A percentile compares a stretch with the other conserved stretches of the same genome.
Conservation (phyloP, 2,797 vertebrate genomes). For the Pseudochirops cupreus region DNA sequence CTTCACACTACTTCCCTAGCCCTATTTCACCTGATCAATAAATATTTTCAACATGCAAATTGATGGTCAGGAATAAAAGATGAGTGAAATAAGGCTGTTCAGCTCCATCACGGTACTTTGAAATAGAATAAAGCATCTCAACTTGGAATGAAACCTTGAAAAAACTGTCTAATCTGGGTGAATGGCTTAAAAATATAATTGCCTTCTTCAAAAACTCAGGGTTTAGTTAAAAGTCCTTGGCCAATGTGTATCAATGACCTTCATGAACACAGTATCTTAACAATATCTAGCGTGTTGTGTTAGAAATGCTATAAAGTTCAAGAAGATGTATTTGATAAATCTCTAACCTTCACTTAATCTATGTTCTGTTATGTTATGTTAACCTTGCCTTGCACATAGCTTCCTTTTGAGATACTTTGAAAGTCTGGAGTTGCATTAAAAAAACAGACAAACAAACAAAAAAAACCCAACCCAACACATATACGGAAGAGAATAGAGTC, state of each 20-base stretch:
- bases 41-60: background rate
- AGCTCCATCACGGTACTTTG: background rate
- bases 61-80: background rate
- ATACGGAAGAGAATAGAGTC: no score
- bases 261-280: background rate
- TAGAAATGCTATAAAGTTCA: background rate
- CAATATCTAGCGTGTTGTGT: background rate
- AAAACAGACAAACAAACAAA: no score
- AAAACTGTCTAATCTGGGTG: background rate
- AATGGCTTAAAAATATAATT: slow-evolving; percentile 18
- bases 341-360: slow-evolving; percentile 6
- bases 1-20: no score
- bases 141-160: background rate
- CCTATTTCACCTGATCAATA: background rate
- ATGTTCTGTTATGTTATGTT: no score
- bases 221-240: background rate
- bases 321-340: background rate
- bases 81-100: background rate
- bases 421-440: no score
- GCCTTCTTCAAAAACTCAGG: background rate
- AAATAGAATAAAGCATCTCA: background rate
- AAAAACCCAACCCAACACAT: no score
- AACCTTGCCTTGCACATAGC: no score
- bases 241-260: background rate
- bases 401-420: no score